Evolutionary conservation across 2,888 invertebrate species (phyloP), one percentile per base, ranked within the genome.

Genomic region (Erpobdella octoculata): DNA sequence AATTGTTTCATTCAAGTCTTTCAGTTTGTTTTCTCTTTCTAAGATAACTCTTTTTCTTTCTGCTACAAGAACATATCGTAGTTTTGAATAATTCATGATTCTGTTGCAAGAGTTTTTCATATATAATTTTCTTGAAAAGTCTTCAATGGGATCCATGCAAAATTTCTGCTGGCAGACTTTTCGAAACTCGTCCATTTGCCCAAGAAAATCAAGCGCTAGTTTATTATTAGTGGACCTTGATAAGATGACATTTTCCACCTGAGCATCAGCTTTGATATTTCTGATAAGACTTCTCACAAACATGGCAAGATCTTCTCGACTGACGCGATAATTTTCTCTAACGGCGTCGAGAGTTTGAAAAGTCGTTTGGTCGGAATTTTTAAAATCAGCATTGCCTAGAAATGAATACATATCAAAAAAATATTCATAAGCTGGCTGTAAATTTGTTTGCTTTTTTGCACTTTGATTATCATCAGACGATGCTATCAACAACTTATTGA

Each of bases 121-220:
- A 31, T 62, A 62, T n/a, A 62, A 15, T 31, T 62, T 62, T n/a
- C 62, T 31, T 5, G 62, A 28, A 62, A 62, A 62, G 33, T 62
- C 62, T 62, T 62, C 62, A 28, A 62, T 35, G 6, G 35, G 31
- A 62, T 62, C 31, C 53, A 53, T 53, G 18, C 53, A 25, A 6
- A 53, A 53, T 28, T 53, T 53, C 53, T 53, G 21, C 53, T 53
- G 21, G 18, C 53, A 53, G 28, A 53, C 28, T 1, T 1, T 53
- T 53, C 28, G 21, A 8, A 53, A 53, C 8, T 6, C 8, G 8
- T 53, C 53, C 21, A 53, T 25, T 15, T 53, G 21, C 21, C 53
- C 28, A 25, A 53, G 21, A 28, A 53, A 53, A 53, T n/a, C 53
- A 5, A n/a, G 9, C 28, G 53, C 53, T 8, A 8, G 21, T 53